Base-by-base conservation (phyloP, 1,140 invertebrate species). In the Drosophila aff. region DNA sequence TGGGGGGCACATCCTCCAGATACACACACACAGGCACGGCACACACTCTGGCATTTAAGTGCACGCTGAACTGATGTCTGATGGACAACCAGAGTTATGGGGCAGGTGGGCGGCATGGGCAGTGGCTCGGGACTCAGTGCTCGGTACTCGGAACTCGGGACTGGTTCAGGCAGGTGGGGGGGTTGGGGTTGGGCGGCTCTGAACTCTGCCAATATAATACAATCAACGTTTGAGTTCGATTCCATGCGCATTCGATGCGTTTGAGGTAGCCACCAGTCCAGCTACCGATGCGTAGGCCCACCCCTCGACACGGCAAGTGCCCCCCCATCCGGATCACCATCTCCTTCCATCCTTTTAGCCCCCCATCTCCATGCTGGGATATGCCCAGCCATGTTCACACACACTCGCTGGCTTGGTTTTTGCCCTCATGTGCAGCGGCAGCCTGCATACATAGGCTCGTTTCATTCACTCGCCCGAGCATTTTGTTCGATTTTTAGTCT, bases 191-290 rank as follows among this genome's bases (percentile, higher is more conserved):
- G 41, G n/a, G 41, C 41, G n/a, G 41, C 41, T 49, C 57, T 76
- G 63, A 60, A 61, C 62, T 69, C 67, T 81, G 63, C 66, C 84
- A 89, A 85, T 89, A 85, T 90, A 90, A 90, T 81, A 85, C 84
- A 89, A 90, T 89, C 84, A 89, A 72, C 81, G 79, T 89, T 90
- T 50, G 84, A 69, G 76, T 80, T 79, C 68, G 84, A 69, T 73
- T 89, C 84, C 77, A 87, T 87, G 86, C 84, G 77, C 85, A 89
- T 87, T 87, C 84, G 82, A 90, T 87, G 85, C 80, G 80, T 83
- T 83, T 86, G 76, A 76, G 57, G 61, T 72, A 49, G 69, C 53
- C 61, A 58, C 57, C 49, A 65, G 66, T 50, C 41, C 47, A 64
- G 82, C 83, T 74, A 83, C 80, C 83, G 80, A 78, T 85, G 62